Percentiles rank a stretch among this genome's conserved stretches.
These are phyloP conservation scores for Pangasianodon gigas DNA, from an alignment of 2,113 vertebrate genomes.

Conservation along the genomic window DNA sequence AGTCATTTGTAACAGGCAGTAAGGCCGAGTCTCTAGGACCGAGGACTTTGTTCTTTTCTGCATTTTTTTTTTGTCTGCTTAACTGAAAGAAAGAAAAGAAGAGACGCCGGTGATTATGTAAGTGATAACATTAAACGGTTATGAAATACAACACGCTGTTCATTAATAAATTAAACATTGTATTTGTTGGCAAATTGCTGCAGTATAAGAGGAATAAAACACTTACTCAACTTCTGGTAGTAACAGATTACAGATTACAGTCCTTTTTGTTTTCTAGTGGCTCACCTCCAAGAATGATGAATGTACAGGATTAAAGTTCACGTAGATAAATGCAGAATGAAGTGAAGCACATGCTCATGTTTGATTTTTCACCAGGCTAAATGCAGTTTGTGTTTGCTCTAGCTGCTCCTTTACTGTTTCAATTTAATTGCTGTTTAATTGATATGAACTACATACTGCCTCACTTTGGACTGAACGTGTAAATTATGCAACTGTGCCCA, in stretches of 20 bases:
- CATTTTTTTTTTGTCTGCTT: too few relatives aligned
- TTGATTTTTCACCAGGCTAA: not conserved
- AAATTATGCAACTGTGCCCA: not conserved
- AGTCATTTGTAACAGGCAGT: too few relatives aligned
- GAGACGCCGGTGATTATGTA: too few relatives aligned
- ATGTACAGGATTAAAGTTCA: not conserved
- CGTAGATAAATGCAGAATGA: not conserved
- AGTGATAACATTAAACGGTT: not conserved
- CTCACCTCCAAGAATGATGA: not conserved
- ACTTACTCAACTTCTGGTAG: not conserved
- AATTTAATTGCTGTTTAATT: conserved; percentile 13
- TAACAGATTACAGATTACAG: not conserved
- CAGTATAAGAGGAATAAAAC: not conserved
- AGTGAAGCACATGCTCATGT: not conserved
- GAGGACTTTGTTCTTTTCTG: too few relatives aligned
- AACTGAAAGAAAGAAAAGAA: too few relatives aligned
- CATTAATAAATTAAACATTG: not conserved
- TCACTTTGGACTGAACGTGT: not conserved
- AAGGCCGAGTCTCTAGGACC: too few relatives aligned
- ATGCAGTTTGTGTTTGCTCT: not conserved
- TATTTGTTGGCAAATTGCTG: not conserved
- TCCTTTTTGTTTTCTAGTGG: not conserved
- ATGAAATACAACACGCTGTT: not conserved
- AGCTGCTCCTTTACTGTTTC: not conserved
- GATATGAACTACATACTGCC: not conserved